Evolutionary conservation across 64 coral and sea anemone species (phyloP).

Genomic region (Exaiptasia diaphana): DNA sequence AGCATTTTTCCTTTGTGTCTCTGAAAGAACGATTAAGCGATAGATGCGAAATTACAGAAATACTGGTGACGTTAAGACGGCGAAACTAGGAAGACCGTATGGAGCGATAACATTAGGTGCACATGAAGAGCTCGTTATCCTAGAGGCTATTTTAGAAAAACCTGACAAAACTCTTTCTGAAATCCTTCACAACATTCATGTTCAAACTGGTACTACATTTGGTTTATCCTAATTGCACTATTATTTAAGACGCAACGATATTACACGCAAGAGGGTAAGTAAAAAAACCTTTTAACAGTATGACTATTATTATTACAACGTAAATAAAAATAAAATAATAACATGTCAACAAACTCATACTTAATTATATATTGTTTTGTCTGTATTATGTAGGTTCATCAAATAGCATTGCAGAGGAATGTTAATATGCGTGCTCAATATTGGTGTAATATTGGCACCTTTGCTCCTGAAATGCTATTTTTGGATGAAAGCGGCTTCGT

Average conservation of each 20-base stretch:
- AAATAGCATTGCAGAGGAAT: slow-evolving; percentile 11
- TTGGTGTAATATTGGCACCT: neutral
- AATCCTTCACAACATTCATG: neutral
- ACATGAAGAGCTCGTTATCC: slow-evolving; percentile 21
- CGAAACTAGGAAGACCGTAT: slow-evolving; percentile 22
- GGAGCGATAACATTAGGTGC: neutral
- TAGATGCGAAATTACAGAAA: slow-evolving; percentile 13
- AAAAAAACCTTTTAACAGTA: neutral
- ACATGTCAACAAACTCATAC: too few relatives aligned
- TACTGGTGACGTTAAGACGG: slow-evolving; percentile 12
- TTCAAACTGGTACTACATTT: slow-evolving; percentile 1
- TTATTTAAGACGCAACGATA: slow-evolving; percentile 17
- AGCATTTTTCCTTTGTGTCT: neutral
- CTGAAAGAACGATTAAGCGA: neutral
- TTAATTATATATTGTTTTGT: neutral
- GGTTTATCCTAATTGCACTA: slow-evolving; percentile 4
- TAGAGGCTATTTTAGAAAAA: slow-evolving; percentile 11
- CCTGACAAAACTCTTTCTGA: slow-evolving; percentile 29
- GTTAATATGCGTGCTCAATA: neutral
- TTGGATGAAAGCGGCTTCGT: too few relatives aligned
- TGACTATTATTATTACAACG: neutral
- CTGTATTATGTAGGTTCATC: neutral
- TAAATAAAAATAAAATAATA: neutral
- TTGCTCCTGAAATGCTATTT: slow-evolving; percentile 22
- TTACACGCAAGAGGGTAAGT: neutral